Base-by-base conservation (phyloP, 2,888 invertebrate genomes). In the Scaptomyza caliginosa region DNA sequence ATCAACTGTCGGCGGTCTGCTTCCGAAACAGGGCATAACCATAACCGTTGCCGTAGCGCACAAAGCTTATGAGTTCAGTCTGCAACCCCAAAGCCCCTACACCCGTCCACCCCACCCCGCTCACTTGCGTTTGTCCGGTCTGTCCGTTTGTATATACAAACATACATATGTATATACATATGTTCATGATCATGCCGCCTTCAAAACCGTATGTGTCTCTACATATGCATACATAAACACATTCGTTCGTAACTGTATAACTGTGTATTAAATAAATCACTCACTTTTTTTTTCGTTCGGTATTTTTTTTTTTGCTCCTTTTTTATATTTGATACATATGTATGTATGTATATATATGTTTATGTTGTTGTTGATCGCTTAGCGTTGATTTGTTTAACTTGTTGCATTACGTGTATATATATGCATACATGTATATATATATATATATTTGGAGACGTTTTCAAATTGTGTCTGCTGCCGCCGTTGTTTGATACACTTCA, bases 241-340 rank as follows among this genome's bases (percentile, higher is more conserved):
- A 48, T 42, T 21, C 40, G n/a, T 36, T 10, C 42, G 55, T 32
- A 43, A 1, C 1, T 11, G 0, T 3, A 30, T 5, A 30, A 30
- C 28, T 34, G 55, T 48, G 30, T 73, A 55, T 69, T 66, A 62
- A 60, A 76, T 70, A 71, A 75, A 79, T 80, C 71, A 81, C 80
- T 81, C 82, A 81, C 80, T 81, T 84, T 79, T 73, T 74, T 73
- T 74, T 66, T 75, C 70, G 74, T 59, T 74, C 66, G 42, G 48
- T 76, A 62, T 39, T 62, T 54, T 45, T 51, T 10, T 42, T 52
- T 23, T 26, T 13, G 38, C 32, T 63, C 50, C 26, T 43, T 64
- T 56, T 39, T 45, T 30, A 21, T 30, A n/a, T 57, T 67, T 51
- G 40, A 40, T 52, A 17, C 32, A 19, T 36, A 0, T 23, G 16